Conservation (phyloP, 2,888 invertebrate species). For the Antitype chi region DNA sequence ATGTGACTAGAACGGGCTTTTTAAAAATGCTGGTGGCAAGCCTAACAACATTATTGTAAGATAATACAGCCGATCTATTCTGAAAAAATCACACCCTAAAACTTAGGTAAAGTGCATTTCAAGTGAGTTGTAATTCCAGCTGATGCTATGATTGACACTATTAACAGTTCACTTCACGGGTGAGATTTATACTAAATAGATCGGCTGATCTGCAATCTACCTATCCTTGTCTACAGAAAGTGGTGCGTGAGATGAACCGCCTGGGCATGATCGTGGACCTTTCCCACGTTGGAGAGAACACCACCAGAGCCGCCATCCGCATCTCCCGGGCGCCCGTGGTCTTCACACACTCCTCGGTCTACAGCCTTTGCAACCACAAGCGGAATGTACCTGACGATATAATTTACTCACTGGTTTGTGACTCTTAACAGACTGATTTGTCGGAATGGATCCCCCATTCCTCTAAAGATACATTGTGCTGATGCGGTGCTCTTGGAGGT, state of each 20-base stretch:
- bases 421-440: not conserved
- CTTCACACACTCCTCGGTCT: conserved; percentile 94
- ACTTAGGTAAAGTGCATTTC: too few species aligned
- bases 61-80: not conserved
- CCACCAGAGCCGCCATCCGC: conserved; percentile 92
- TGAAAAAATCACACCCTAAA: not conserved
- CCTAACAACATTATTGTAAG: not conserved
- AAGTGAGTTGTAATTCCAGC: not conserved
- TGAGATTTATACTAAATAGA: not conserved
- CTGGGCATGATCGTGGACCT: conserved; percentile 95
- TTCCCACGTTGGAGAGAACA: conserved; percentile 93
- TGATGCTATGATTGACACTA: not conserved
- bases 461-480: too few species aligned
- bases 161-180: not conserved
- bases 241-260: conserved; percentile 95
- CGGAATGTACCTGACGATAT: too few species aligned
- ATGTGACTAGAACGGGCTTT: conserved; percentile 29
- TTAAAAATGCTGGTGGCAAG: too few species aligned
- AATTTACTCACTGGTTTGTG: conserved; percentile 75
- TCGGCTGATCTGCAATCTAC: not conserved
- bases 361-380: conserved; percentile 76
- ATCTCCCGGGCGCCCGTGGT: conserved; percentile 93
- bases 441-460: too few species aligned
- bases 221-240: conserved; percentile 87
- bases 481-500: too few species aligned